Evolutionary conservation across 2,113 vertebrate species (phyloP), one percentile per base, ranked within the genome.

Genomic region (Spea multiplicata): DNA sequence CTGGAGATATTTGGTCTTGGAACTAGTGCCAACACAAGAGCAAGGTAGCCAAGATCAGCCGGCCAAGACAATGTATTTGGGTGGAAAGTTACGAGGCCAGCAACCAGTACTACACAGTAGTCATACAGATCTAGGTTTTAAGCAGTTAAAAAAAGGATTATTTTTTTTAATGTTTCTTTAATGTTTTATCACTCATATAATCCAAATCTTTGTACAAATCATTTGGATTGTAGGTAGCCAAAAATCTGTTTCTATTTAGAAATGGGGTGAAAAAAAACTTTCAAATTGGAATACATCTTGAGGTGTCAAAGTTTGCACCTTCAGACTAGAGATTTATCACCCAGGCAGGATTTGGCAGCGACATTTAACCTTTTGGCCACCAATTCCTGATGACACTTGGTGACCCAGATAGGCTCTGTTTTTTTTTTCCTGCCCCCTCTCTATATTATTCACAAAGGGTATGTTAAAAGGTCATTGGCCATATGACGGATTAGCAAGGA

Each of bases 391-490:
- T 87, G 89, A 90, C 69, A 83, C 80, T 67, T 71, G 83, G 87
- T 84, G 84, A 82, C 78, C 81, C 76, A 81, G 10, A 59, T 12
- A 59, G 55, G 55, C 10, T 10, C 50, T 53, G 50, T 6, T 53
- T 6, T 53, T 2, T 13, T 59, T 59, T 52, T 52, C 14, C 30
- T 59, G 12, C 9, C 14, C 55, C 55, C 55, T 59, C 82, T 82
- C 78, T 82, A 84, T 86, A 87, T 89, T 83, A 86, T 92, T 90
- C 88, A 89, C 86, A 90, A 90, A 87, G 88, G 85, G 90, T 90
- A 91, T 95, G 93, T 93, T 92, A 89, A 93, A 93, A 95, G 92
- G 92, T 92, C 88, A 90, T 93, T 92, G 92, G 82, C 88, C 89
- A 92, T 90, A 91, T 45, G 88, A 93, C 87, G 95, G 93, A 96